These are phyloP conservation scores for Nothocercus nigrocapillus DNA, from an alignment of 2,113 vertebrate species.

Conservation along the genomic window DNA sequence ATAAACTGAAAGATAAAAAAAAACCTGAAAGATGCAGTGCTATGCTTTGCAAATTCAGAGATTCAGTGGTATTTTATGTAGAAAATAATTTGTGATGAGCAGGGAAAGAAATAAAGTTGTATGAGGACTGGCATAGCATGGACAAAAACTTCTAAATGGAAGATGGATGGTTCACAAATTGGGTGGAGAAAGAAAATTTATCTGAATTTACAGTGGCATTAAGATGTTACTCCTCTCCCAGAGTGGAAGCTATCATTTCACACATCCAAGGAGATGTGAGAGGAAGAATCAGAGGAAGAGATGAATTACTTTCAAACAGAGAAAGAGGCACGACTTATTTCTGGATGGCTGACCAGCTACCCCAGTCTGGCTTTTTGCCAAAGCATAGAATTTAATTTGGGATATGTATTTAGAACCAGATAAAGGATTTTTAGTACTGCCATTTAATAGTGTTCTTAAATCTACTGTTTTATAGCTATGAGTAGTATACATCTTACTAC, in stretches of 20 bases:
- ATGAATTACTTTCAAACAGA: neutral
- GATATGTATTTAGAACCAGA: neutral
- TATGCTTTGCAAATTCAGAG: neutral
- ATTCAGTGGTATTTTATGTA: neutral
- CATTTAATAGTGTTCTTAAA: neutral
- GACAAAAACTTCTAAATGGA: neutral
- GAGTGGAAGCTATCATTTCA: neutral
- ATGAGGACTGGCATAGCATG: neutral
- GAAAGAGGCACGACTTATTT: neutral
- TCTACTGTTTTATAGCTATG: neutral
- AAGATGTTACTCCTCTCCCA: neutral
- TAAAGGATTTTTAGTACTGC: neutral
- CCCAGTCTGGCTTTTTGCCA: neutral
- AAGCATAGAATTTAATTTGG: neutral
- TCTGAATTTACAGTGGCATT: neutral
- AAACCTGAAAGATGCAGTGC: fast-evolving
- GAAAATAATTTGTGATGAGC: neutral
- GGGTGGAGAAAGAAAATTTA: neutral
- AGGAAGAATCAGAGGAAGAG: neutral
- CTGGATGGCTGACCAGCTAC: neutral
- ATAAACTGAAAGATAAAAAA: neutral
- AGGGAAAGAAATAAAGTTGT: neutral
- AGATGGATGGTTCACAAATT: neutral
- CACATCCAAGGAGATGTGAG: neutral
- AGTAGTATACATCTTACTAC: neutral